Conservation (phyloP, 35 echinoderm and acorn worm species). For the Hemicentrotus pulcherrimus region DNA sequence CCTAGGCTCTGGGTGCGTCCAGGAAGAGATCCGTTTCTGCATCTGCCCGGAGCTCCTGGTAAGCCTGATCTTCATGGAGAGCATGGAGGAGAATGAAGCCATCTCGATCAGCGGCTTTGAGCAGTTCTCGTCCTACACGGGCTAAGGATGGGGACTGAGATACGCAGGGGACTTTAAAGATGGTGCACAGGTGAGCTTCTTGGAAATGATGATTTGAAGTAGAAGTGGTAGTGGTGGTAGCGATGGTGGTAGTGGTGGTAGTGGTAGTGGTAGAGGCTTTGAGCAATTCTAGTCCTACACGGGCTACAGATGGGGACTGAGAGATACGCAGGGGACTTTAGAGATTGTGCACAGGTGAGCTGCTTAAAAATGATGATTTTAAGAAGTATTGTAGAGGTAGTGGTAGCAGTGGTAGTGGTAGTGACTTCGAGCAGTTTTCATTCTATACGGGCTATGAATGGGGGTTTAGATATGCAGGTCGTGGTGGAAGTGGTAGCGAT, state of each 20-base stretch:
- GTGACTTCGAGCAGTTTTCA: too few relatives aligned
- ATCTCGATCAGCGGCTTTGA: constrained; percentile 74
- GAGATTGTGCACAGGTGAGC: too few relatives aligned
- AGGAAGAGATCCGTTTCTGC: constrained; percentile 87
- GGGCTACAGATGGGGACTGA: too few relatives aligned
- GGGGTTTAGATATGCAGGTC: too few relatives aligned
- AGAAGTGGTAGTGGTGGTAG: neutral
- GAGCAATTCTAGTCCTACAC: too few relatives aligned
- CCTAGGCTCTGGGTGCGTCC: constrained; percentile 59
- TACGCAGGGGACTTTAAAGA: constrained; percentile 71
- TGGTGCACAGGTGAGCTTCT: constrained; percentile 46
- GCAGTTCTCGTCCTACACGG: constrained; percentile 69
- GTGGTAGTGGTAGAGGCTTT: too few relatives aligned
- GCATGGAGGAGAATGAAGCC: constrained; percentile 84
- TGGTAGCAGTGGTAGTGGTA: too few relatives aligned
- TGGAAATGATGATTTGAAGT: neutral
- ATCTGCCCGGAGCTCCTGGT: constrained; percentile 78
- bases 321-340: too few relatives aligned
- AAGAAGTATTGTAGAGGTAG: too few relatives aligned
- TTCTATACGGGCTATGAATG: too few relatives aligned
- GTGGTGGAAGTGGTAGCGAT: too few relatives aligned
- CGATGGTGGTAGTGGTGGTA: neutral
- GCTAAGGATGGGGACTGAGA: constrained; percentile 57
- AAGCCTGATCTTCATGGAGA: constrained; percentile 63
- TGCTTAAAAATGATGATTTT: too few relatives aligned